Conservation (phyloP, 2,888 invertebrate species). For the Panopea generosa region DNA sequence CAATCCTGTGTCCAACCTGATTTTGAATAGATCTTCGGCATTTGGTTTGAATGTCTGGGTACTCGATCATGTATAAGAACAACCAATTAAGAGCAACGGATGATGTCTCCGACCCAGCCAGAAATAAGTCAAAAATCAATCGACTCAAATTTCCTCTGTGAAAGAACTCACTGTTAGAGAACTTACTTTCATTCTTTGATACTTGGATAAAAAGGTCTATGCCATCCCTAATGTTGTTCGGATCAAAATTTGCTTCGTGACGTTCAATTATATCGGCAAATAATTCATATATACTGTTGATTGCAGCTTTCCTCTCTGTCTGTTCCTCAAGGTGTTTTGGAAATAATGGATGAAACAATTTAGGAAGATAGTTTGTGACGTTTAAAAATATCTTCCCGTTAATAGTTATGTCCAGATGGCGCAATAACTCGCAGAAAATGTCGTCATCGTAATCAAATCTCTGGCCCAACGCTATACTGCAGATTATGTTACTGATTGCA, state of each 20-base stretch:
- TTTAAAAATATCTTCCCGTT: slow-evolving; percentile 18
- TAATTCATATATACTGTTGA: neutral
- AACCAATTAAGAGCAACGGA: slow-evolving; percentile 14
- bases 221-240: slow-evolving; percentile 8
- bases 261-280: slow-evolving; percentile 3
- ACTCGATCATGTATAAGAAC: slow-evolving; percentile 21
- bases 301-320: slow-evolving; percentile 5
- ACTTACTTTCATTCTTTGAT: slow-evolving; percentile 11
- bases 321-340: slow-evolving; percentile 11
- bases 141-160: slow-evolving; percentile 18
- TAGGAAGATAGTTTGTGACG: slow-evolving; percentile 13
- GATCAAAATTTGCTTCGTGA: slow-evolving; percentile 14
- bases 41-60: slow-evolving; percentile 16
- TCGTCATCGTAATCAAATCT: neutral
- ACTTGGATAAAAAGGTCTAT: slow-evolving; percentile 20
- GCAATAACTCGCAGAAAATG: slow-evolving; percentile 3
- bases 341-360: slow-evolving; percentile 19
- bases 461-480: slow-evolving; percentile 4
- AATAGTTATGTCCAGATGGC: slow-evolving; percentile 5
- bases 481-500: slow-evolving; percentile 8
- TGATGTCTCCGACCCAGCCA: slow-evolving; percentile 22
- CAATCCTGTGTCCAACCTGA: slow-evolving; percentile 6
- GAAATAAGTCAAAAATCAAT: slow-evolving; percentile 21
- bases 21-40: slow-evolving; percentile 9
- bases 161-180: slow-evolving; percentile 2